These are phyloP conservation scores for Pinna nobilis DNA, from an alignment of 1,140 invertebrate species.

Conservation along the genomic window DNA sequence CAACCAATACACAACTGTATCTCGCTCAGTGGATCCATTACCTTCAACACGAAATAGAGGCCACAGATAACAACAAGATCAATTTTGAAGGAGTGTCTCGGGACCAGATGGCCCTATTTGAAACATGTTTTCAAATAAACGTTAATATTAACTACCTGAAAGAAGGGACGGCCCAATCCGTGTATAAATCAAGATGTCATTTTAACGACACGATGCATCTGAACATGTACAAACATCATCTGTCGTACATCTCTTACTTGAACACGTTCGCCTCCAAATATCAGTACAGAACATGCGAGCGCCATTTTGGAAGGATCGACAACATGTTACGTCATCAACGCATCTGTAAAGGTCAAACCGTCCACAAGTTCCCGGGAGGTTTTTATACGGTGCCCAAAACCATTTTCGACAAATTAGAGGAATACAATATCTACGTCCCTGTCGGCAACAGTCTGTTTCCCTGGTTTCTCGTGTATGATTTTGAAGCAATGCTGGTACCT, in stretches of 20 bases:
- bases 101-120: constrained; percentile 4
- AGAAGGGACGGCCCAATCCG: background rate
- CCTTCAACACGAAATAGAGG: background rate
- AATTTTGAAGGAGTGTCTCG: background rate
- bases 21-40: background rate
- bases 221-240: constrained; percentile 17
- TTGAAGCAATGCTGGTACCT: constrained; percentile 21
- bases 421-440: constrained; percentile 10
- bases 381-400: constrained; percentile 7
- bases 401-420: constrained; percentile 35
- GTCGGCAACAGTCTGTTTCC: constrained; percentile 1
- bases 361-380: constrained; percentile 7
- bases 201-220: constrained; percentile 18
- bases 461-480: constrained; percentile 36
- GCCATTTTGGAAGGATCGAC: constrained; percentile 11
- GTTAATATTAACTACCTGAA: constrained; percentile 2
- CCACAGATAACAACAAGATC: background rate
- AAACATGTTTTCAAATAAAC: constrained; percentile 8
- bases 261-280: constrained; percentile 15
- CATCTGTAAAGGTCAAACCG: constrained; percentile 8
- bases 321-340: constrained; percentile 22
- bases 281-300: constrained; percentile 26
- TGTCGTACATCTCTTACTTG: constrained; percentile 7
- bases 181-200: constrained; percentile 24
- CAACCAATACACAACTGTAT: background rate